Evolutionary conservation across 2,113 vertebrate species (phyloP).

Genomic region (Limanda limanda): DNA sequence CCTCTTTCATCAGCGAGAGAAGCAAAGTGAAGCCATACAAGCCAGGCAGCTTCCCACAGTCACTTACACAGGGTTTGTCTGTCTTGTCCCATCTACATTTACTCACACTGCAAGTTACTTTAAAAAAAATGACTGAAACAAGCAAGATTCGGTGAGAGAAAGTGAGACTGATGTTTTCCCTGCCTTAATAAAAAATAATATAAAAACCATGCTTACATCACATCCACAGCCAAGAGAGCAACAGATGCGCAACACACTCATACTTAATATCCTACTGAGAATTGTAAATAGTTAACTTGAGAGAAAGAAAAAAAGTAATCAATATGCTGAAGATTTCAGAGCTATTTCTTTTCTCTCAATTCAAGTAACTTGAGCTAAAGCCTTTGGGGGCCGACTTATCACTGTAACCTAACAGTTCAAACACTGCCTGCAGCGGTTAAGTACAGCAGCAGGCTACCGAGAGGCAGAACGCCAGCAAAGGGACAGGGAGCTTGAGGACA

Average conservation of each 20-base stretch:
- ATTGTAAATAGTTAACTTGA: constrained; percentile 26
- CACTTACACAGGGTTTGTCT: constrained; percentile 4
- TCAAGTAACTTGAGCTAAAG: constrained; percentile 21
- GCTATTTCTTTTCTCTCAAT: constrained; percentile 31
- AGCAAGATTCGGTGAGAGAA: neutral
- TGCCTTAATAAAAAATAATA: neutral
- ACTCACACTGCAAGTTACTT: neutral
- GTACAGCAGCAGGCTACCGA: neutral
- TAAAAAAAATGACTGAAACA: neutral
- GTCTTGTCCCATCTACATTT: neutral
- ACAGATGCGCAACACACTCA: neutral
- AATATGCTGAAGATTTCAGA: constrained; percentile 29
- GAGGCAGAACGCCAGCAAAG: constrained; percentile 30
- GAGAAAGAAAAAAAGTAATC: constrained; percentile 1
- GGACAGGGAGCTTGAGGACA: constrained; percentile 28
- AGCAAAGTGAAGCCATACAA: constrained; percentile 34
- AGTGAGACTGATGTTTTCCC: neutral
- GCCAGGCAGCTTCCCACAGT: constrained; percentile 34
- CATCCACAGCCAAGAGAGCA: constrained; percentile 10
- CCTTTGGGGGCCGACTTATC: constrained; percentile 49
- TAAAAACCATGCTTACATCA: constrained; percentile 38
- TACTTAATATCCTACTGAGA: constrained; percentile 3
- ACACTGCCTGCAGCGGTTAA: constrained; percentile 16
- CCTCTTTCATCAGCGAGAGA: constrained; percentile 63
- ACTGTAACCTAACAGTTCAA: constrained; percentile 54